phyloP scores from a whole-genome alignment of 2,888 invertebrate genomes.

The Ctena decussata region DNA sequence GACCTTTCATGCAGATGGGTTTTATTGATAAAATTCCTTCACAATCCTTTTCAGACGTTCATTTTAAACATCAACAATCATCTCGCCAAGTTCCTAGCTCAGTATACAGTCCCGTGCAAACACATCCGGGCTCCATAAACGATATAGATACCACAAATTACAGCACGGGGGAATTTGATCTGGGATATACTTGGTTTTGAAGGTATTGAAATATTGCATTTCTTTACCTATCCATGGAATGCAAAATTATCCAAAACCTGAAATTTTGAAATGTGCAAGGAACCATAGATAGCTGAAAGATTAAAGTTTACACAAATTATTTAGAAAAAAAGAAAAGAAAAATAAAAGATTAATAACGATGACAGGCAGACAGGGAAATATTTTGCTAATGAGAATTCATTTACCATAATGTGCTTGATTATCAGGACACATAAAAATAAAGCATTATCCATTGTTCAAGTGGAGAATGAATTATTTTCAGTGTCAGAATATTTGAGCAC shows the following conservation, averaged over 20 bases:
- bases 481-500: no score
- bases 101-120: neutral
- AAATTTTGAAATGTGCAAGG: neutral
- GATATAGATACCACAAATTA: neutral
- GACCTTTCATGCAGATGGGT: constrained; percentile 11
- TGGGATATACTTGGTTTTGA: constrained; percentile 38
- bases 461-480: no score
- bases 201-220: constrained; percentile 17
- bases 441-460: no score
- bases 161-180: constrained; percentile 1
- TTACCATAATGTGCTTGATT: no score
- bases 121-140: neutral
- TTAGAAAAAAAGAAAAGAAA: no score
- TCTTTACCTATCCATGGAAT: constrained; percentile 13
- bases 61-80: neutral
- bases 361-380: no score
- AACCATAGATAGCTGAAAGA: no score
- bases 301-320: no score
- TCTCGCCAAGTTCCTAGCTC: neutral
- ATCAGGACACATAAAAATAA: no score
- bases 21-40: constrained; percentile 2
- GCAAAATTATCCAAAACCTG: constrained; percentile 10
- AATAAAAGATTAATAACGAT: no score
- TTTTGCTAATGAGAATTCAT: no score
- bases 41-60: neutral